Conservation (phyloP, 64 coral and sea anemone species). For the Pachyseris speciosa region DNA sequence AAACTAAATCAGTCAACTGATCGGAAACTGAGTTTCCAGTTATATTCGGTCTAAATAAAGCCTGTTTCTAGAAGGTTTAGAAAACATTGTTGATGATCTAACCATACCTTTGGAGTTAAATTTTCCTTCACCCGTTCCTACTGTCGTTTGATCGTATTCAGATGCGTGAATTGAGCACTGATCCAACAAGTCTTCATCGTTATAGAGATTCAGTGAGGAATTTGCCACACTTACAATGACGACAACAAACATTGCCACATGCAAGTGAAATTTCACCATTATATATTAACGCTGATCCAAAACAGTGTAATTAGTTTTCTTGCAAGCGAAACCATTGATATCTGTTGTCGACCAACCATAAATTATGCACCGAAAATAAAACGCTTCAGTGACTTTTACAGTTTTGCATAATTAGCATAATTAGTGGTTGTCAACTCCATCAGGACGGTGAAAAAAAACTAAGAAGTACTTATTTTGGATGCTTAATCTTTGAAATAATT, state of each 20-base stretch:
- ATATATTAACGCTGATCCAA: not conserved
- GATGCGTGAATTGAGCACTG: not conserved
- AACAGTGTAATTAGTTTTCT: not conserved
- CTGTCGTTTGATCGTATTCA: not conserved
- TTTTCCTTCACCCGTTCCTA: not conserved
- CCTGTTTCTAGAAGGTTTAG: not conserved
- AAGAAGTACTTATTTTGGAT: too few relatives aligned
- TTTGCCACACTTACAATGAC: not conserved
- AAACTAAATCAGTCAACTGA: too few relatives aligned
- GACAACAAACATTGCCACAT: not conserved
- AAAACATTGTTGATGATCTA: not conserved
- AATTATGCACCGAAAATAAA: not conserved
- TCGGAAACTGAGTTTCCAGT: too few relatives aligned
- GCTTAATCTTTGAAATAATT: too few relatives aligned
- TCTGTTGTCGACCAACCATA: not conserved
- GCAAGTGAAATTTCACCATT: not conserved
- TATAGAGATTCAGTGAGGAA: not conserved
- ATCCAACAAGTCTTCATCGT: not conserved
- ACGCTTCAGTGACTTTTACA: not conserved
- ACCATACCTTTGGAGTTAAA: conserved; percentile 3
- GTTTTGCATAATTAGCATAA: not conserved
- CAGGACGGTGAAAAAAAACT: too few relatives aligned
- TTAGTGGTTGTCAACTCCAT: too few relatives aligned
- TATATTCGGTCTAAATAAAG: too few relatives aligned
- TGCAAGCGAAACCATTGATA: not conserved